A percentile compares a stretch with the other conserved stretches of the same genome.
Evolutionary conservation across 2,113 vertebrate species (phyloP).

Genomic region (Fulmarus glacialis): DNA sequence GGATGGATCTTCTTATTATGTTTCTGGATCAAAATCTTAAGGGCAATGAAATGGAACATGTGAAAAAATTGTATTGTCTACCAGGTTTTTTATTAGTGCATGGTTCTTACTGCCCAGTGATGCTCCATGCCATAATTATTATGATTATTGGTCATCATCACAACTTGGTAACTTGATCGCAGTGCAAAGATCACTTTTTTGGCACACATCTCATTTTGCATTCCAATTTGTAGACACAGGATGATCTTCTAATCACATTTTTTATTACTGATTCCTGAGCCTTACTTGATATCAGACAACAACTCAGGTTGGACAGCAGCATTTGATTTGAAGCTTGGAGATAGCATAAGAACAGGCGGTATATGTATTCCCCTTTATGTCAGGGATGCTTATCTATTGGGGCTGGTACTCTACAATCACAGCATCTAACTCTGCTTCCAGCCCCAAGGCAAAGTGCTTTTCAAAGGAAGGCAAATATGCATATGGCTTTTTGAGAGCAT

Average conservation of each 20-base stretch:
- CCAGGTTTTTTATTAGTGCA: neutral
- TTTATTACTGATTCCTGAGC: neutral
- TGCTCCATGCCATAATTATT: neutral
- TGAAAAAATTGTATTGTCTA: neutral
- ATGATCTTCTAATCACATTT: neutral
- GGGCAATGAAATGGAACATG: neutral
- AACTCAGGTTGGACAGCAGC: neutral
- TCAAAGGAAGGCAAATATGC: neutral
- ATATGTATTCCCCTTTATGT: neutral
- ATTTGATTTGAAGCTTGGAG: neutral
- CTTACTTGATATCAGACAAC: neutral
- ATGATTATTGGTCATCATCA: neutral
- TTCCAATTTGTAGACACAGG: neutral
- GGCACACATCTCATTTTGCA: neutral
- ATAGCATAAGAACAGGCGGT: neutral
- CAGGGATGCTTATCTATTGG: neutral
- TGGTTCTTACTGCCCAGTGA: neutral
- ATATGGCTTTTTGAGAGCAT: neutral
- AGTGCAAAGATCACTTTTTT: neutral
- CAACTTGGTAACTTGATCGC: neutral
- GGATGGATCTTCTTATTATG: neutral
- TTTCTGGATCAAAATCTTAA: neutral
- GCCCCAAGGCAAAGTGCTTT: neutral
- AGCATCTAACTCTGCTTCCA: neutral
- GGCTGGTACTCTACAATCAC: neutral